Conservation (phyloP, 2,888 invertebrate genomes). For the Limnephilus rhombicus region DNA sequence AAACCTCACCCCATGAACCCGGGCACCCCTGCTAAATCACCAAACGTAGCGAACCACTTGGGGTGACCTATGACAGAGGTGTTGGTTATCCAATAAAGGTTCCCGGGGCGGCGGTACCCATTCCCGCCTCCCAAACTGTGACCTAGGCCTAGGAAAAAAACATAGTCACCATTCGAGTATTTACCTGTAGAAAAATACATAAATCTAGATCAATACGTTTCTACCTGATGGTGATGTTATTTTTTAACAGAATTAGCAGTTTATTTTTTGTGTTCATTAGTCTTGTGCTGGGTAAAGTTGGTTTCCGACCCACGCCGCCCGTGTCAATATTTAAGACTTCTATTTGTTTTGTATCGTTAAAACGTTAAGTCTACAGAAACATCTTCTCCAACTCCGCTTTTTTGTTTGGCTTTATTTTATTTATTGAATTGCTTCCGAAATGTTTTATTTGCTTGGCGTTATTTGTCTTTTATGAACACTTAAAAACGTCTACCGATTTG, state of each 20-base stretch:
- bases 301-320: neutral
- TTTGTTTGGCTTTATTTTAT: slow-evolving; percentile 10
- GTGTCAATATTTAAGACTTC: slow-evolving; percentile 19
- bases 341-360: slow-evolving; percentile 26
- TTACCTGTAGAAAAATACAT: too few species aligned
- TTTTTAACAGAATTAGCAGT: neutral
- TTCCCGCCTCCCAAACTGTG: too few species aligned
- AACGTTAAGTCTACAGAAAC: slow-evolving; percentile 6
- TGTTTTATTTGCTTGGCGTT: slow-evolving; percentile 10
- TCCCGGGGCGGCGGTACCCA: too few species aligned
- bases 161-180: too few species aligned
- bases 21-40: too few species aligned
- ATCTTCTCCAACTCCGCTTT: neutral
- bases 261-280: neutral
- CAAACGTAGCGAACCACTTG: too few species aligned
- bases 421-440: slow-evolving; percentile 20
- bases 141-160: too few species aligned
- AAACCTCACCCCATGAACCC: too few species aligned
- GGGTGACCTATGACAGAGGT: too few species aligned
- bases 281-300: neutral
- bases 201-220: too few species aligned
- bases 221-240: neutral
- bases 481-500: neutral
- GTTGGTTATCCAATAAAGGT: too few species aligned
- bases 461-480: slow-evolving; percentile 18